phyloP scores from a whole-genome alignment of 2,797 vertebrate species.

The Sphaeramia orbicularis region DNA sequence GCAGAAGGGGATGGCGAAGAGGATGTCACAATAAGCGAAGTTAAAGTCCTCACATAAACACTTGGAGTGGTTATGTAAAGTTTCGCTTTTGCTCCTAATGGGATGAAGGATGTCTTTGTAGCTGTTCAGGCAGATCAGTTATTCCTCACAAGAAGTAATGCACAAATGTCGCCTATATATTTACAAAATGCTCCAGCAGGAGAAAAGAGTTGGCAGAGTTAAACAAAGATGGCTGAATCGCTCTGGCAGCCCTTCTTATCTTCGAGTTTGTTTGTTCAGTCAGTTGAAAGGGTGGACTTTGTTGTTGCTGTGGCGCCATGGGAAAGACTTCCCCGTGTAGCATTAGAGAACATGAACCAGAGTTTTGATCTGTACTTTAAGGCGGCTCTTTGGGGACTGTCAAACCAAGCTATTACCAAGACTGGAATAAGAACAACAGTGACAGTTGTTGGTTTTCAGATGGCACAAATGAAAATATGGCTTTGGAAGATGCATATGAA shows the following conservation, averaged over 20 bases:
- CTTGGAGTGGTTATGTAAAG: slow-evolving; percentile 1
- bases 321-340: slow-evolving; percentile 1
- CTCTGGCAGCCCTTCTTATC: slow-evolving; percentile 1
- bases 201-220: slow-evolving; percentile 22
- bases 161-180: slow-evolving; percentile 16
- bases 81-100: neutral
- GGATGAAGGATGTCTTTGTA: slow-evolving; percentile 16
- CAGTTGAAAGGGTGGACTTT: slow-evolving; percentile 18
- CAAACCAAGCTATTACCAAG: neutral
- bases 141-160: slow-evolving; percentile 4
- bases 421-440: too few relatives aligned
- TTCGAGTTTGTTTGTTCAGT: slow-evolving; percentile 37
- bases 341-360: slow-evolving; percentile 9
- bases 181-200: slow-evolving; percentile 17
- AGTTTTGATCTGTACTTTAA: slow-evolving; percentile 14
- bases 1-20: neutral
- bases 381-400: neutral
- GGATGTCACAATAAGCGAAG: neutral
- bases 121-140: slow-evolving; percentile 12
- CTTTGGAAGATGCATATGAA: neutral
- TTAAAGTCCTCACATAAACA: slow-evolving; percentile 5
- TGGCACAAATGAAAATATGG: too few relatives aligned
- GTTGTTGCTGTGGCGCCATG: slow-evolving; percentile 2
- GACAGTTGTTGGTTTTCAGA: too few relatives aligned
- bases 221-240: slow-evolving; percentile 10